These are phyloP conservation scores for Pluvialis apricaria DNA, from an alignment of 2,113 vertebrate genomes.

Conservation along the genomic window DNA sequence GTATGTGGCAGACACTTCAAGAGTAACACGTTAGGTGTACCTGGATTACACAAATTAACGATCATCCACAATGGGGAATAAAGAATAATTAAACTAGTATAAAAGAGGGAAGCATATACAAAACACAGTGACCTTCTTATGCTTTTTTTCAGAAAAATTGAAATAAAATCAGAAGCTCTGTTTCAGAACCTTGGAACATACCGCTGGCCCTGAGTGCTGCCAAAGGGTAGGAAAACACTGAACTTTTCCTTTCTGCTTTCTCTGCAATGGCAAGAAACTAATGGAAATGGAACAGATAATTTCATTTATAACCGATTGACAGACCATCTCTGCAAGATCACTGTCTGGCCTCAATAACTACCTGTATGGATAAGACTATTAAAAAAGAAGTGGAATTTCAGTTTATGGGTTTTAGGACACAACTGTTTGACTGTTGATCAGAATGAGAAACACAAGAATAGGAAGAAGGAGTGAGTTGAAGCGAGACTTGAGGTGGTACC, in stretches of 20 bases:
- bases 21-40: neutral
- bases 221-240: neutral
- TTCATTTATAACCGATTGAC: neutral
- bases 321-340: neutral
- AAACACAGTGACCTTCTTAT: neutral
- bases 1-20: neutral
- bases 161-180: neutral
- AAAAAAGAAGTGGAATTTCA: neutral
- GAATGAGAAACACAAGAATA: neutral
- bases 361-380: neutral
- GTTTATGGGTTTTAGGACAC: neutral
- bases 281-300: neutral
- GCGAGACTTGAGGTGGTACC: neutral
- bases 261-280: neutral
- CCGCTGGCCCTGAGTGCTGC: neutral
- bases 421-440: neutral
- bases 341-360: neutral
- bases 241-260: neutral
- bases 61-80: neutral
- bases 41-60: neutral
- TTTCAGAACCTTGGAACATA: neutral
- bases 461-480: neutral
- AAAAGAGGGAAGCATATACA: neutral
- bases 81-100: neutral
- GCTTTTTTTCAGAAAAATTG: neutral